Evolutionary conservation across 2,888 invertebrate species (phyloP).

Genomic region (Pterostichus madidus): DNA sequence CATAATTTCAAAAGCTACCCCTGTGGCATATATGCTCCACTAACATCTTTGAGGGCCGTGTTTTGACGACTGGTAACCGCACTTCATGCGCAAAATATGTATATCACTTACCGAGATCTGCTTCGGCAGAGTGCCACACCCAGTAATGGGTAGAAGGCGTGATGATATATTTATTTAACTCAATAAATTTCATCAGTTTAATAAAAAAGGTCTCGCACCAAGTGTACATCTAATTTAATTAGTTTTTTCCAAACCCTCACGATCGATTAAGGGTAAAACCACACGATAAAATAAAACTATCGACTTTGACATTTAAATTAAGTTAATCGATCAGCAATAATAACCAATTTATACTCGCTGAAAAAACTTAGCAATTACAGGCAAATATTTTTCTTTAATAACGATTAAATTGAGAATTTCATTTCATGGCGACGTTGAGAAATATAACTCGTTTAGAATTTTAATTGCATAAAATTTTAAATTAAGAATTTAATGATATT

Average conservation of each 20-base stretch:
- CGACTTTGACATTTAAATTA: slow-evolving; percentile 36
- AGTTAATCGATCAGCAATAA: slow-evolving; percentile 23
- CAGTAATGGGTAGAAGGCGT: no score
- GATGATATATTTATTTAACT: no score
- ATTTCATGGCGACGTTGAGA: not conserved
- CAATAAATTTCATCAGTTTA: not conserved
- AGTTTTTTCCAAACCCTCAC: not conserved
- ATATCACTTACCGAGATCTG: no score
- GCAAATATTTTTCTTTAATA: slow-evolving; percentile 48
- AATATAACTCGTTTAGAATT: slow-evolving; percentile 68
- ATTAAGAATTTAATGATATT: slow-evolving; percentile 69
- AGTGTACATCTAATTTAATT: no score
- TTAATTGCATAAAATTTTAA: slow-evolving; percentile 69
- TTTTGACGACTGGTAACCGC: no score
- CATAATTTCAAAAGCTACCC: no score
- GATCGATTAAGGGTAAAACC: not conserved
- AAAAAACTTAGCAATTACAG: not conserved
- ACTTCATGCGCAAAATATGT: no score
- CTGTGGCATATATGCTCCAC: no score
- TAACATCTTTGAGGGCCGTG: no score
- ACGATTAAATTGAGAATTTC: slow-evolving; percentile 52
- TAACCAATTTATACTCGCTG: slow-evolving; percentile 3
- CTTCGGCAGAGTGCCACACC: no score
- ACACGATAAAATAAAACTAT: slow-evolving; percentile 10
- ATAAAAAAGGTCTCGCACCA: no score